Base-by-base conservation (phyloP, 2,888 invertebrate genomes). In the Lingula anatina region DNA sequence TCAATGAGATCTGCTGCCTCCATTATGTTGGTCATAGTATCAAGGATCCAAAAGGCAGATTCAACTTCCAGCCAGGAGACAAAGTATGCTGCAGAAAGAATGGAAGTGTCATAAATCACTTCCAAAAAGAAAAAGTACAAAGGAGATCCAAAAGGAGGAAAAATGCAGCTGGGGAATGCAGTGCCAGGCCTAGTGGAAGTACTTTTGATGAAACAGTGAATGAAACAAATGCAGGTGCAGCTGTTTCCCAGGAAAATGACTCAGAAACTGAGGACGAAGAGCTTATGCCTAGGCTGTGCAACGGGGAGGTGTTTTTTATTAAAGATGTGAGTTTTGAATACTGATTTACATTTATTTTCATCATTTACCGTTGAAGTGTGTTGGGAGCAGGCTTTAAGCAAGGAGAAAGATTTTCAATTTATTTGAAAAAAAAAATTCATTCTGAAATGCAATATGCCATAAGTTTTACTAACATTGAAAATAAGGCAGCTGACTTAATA, bases 1-100 rank as follows among this genome's bases (percentile, higher is more conserved):
- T 72, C 42, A 72, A 71, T 53, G 68, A 69, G 42, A 45, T 67
- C 12, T 70, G 70, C 46, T 66, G 68, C 51, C 49, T 54, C 20
- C 55, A 59, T 23, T 72, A 71, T 59, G 63, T 62, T 46, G 39
- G 56, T 42, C 56, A 12, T 27, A 43, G 55, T 9, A 25, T 52
- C 37, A 53, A 42, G 38, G 52, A 58, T 4, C 18, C 25, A 37
- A 55, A 51, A 23, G 51, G 56, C 20, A 53, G 50, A 25, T 47
- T 44, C 2, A 53, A 60, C 35, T 70, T 72, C 41, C 52, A 47
- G 20, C 39, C 49, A 0, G 62, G 63, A 1, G 70, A 71, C 53
- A 72, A 72, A 51, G 59, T 71, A 42, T 70, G 70, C 52, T 60
- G 70, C 45, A 59, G 59, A 1, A 67, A 62, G 45, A 72, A 72